A percentile compares a stretch with the other conserved stretches of the same genome.
These are phyloP conservation scores for Crossaster papposus DNA, from an alignment of 53 echinoderm and acorn worm species.

Conservation along the genomic window DNA sequence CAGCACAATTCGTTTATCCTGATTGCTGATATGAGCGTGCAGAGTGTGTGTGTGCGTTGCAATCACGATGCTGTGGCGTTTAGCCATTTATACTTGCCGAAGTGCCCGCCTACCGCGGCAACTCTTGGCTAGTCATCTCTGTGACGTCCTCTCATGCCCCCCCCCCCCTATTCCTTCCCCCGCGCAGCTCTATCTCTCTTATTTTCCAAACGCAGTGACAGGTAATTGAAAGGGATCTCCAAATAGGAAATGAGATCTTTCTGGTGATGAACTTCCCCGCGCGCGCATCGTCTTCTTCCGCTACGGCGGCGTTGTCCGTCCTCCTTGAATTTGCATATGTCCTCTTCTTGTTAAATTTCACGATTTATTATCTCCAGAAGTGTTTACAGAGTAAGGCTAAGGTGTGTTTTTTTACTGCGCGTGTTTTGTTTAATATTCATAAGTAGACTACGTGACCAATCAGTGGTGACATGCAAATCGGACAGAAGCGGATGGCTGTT, in stretches of 20 bases:
- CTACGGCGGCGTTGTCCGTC: background rate
- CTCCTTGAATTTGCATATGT: conserved; percentile 43
- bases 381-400: conserved; percentile 31
- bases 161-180: background rate
- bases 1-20: conserved; percentile 28
- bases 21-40: too few relatives aligned
- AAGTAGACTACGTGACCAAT: conserved; percentile 25
- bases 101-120: conserved; percentile 27
- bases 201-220: conserved; percentile 22
- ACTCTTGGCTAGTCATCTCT: background rate
- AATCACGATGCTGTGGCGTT: background rate
- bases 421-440: conserved; percentile 11
- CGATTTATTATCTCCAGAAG: conserved; percentile 49
- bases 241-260: conserved; percentile 44
- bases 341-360: conserved; percentile 33
- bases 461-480: conserved; percentile 3
- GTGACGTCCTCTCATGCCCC: conserved; percentile 22
- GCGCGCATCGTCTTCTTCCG: background rate
- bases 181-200: background rate
- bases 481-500: background rate
- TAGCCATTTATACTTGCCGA: conserved; percentile 28
- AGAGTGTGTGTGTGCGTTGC: conserved; percentile 16
- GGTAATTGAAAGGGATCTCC: conserved; percentile 48
- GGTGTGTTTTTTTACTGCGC: background rate
- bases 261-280: conserved; percentile 19